Base-by-base conservation (phyloP, 1,140 invertebrate genomes). In the Pseudomyrmex gracilis region DNA sequence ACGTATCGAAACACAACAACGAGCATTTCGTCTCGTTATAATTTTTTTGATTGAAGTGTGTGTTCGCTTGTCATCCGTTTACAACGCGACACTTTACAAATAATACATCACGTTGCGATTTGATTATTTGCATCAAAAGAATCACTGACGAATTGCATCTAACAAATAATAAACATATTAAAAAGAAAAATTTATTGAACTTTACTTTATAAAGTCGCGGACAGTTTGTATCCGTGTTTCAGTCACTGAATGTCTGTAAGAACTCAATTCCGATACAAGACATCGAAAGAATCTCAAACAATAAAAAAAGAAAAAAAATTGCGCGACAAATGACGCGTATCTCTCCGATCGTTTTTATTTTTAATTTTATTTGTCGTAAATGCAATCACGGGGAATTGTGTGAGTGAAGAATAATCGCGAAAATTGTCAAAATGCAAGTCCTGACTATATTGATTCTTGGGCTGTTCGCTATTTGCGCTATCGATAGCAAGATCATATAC, bases 141-240 rank as follows among this genome's bases (percentile, higher is more conserved):
- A 34, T 34, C 34, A 34, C 34, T 7, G 34, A 34, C 34, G 34
- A 34, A 34, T 34, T 34, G 34, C 34, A 1, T 10, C 15, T 5
- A 12, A 24, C 10, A 13, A 55, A 70, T 43, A 2, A 13, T 66
- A 12, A 2, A 13, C 8, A 20, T 15, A 8, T 49, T 51, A 49
- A 51, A 51, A 68, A 20, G 2, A 24, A 24, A 34, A 7, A 34
- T 5, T 34, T 34, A 34, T 34, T 7, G 34, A 34, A 34, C 5
- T 7, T 34, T 34, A 34, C 34, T 34, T 34, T 94, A 94, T 94
- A 94, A 94, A 94, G 93, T 90, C 92, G 85, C 84, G 83, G 67
- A 84, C 84, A 77, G 85, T 89, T 84, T 88, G 90, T 91, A 91
- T 93, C 91, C 91, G 83, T 84, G 89, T 88, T 87, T 86, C 92